phyloP scores from a whole-genome alignment of 2,888 invertebrate genomes.

The Liopterus haemorrhoidalis region DNA sequence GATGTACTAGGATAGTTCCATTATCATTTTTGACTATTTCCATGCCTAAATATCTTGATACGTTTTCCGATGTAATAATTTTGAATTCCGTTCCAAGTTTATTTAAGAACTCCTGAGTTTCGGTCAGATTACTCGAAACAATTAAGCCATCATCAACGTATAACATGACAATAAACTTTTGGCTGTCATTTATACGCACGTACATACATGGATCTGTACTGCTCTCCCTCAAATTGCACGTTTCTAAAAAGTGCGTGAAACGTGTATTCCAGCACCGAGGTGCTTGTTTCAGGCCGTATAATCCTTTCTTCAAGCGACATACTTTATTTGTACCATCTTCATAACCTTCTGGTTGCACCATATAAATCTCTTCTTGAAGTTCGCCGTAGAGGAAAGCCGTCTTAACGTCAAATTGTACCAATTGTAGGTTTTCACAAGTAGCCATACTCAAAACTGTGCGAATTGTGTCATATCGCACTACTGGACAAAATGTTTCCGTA shows the following conservation, averaged over 20 bases:
- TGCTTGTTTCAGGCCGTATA: slow-evolving; percentile 38
- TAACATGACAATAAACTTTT: slow-evolving; percentile 22
- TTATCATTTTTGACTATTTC: too few species aligned
- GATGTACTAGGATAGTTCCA: too few species aligned
- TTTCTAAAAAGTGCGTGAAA: slow-evolving; percentile 25
- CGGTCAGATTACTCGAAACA: slow-evolving; percentile 14
- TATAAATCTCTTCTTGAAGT: slow-evolving; percentile 28
- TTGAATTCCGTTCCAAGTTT: slow-evolving; percentile 19
- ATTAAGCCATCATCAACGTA: slow-evolving; percentile 31
- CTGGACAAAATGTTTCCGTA: slow-evolving; percentile 29
- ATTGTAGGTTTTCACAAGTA: slow-evolving; percentile 17
- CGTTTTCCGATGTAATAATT: too few species aligned
- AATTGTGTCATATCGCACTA: slow-evolving; percentile 25
- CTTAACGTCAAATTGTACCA: slow-evolving; percentile 31
- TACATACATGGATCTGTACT: slow-evolving; percentile 31
- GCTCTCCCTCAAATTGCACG: slow-evolving; percentile 22
- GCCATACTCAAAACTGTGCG: slow-evolving; percentile 26
- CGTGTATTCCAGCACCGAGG: slow-evolving; percentile 24
- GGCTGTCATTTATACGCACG: slow-evolving; percentile 11
- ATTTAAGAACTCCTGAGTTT: slow-evolving; percentile 19
- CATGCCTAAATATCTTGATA: too few species aligned
- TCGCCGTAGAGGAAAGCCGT: slow-evolving; percentile 31
- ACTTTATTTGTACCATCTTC: slow-evolving; percentile 23
- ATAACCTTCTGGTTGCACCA: slow-evolving; percentile 27
- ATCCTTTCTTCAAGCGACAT: slow-evolving; percentile 34